Evolutionary conservation across 2,113 vertebrate species (phyloP), one percentile per base, ranked within the genome.

Genomic region (Bungarus multicinctus): DNA sequence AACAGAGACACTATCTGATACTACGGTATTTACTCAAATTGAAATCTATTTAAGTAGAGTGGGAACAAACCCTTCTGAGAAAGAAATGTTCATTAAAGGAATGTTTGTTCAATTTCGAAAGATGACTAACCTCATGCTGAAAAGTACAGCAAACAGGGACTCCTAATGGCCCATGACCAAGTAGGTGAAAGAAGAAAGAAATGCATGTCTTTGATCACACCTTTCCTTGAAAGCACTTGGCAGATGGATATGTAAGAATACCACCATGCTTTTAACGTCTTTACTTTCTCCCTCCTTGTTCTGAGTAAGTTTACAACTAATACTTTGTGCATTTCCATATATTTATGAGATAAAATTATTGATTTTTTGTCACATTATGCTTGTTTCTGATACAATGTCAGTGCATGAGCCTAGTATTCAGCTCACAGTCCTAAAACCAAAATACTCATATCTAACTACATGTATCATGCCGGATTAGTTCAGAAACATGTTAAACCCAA

Each of bases 81-180:
- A 5, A 47, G n/a, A 12, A 0, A 0, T 0, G 39, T 45, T 47
- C 3, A 53, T 85, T 87, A 12, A 10, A 85, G 94, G 93, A 91
- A 27, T 87, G 91, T 93, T 92, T 93, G 30, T 52, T 94, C 23
- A 86, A 57, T 90, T 93, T 85, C 89, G 91, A 8, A 39, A 94
- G 12, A 11, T 47, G 23, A 85, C 10, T 52, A 50, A 81, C 27
- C 3, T 14, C 88, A 52, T 22, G 89, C 39, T 23, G 22, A 90
- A 87, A 69, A 88, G 60, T 89, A 94, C 1, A 74, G 64, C 43
- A 69, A 1, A 27, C 6, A 14, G 0, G 0, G 30, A 89, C 88
- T n/a, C 90, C 92, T 53, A 34, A 50, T 90, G 89, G 92, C 22
- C 30, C 47, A 5, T 0, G 0, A 47, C 5, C 64, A 89, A 91